Evolutionary conservation across 1,140 invertebrate genomes (phyloP), one percentile per base, ranked within the genome.

Genomic region (Hylaeus anthracinus): DNA sequence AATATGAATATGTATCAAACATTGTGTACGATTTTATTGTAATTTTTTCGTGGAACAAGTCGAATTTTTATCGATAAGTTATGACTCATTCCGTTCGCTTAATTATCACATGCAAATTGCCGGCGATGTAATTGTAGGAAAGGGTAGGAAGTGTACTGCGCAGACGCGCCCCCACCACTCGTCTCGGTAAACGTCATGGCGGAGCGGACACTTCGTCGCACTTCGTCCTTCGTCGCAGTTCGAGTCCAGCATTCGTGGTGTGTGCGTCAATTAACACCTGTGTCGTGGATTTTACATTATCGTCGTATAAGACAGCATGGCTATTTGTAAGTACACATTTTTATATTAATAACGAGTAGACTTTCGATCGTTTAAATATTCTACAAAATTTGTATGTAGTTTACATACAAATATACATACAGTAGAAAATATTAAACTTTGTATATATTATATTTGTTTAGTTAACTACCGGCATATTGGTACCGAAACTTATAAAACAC

Each of bases 271-370:
- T 15, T 64, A 5, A 3, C 9, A 0, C 5, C 2, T 8, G 14
- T 53, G 9, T 41, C 5, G 9, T 51, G 9, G n/a, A 61, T 45
- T 67, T 67, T 53, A 6, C 14, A 64, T 45, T 26, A n/a, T 26
- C 51, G 14, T 39, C 26, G 6, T n/a, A n/a, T 55, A n/a, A n/a
- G 43, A n/a, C 58, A 65, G 45, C 55, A 86, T 86, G 85, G 85
- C 85, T 39, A 75, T 86, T 51, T 86, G 85, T 86, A 53, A 86
- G 85, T 66, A 72, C 5, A 72, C 5, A 69, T 39, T 12, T 43
- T 64, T 53, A 10, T 15, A 56, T 73, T 3, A 43, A 65, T 39
- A 51, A 12, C 10, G 1, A n/a, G 5, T 41, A 3, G 3, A 72
- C 43, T 26, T 51, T n/a, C 14, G n/a, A 43, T 53, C 9, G n/a